Evolutionary conservation across 2,888 invertebrate genomes (phyloP), one percentile per base, ranked within the genome.

Genomic region (Drosophila dives): DNA sequence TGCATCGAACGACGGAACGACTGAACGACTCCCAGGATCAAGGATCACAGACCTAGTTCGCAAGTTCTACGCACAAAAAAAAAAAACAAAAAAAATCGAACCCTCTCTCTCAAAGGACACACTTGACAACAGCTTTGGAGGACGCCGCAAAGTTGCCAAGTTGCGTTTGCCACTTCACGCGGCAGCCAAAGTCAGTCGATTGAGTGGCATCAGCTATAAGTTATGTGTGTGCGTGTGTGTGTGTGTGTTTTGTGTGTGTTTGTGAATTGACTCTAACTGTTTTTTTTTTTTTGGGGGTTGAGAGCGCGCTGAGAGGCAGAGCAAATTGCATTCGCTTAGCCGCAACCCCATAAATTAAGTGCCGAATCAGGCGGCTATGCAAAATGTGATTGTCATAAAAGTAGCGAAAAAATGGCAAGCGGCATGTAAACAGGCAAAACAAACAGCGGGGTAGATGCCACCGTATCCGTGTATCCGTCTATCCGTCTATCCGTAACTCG

Each of bases 331-430:
- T 86, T 86, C 85, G 85, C 84, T 88, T 88, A 87, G 86, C 80
- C 84, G 72, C 90, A 90, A 90, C 86, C 90, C 87, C 84, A 83
- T 85, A 80, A 90, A 90, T 90, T 87, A 87, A 83, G 67, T 64
- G 67, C 62, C n/a, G 29, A 48, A 50, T 40, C 32, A 53, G 20
- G 64, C 53, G 54, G 48, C 64, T 29, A 58, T 59, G 69, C 71
- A 69, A 60, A 78, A 66, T 78, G 72, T 63, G 69, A 75, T 84
- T 86, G 81, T 79, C 72, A 80, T 69, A 67, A 70, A 80, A 71
- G 86, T 83, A 74, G 73, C 86, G 72, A 86, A 84, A 85, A 81
- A 85, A 81, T 81, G 72, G 80, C 83, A 72, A 83, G 72, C 84
- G 81, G 69, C 81, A 79, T 80, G 77, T 78, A 88, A 89, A 86